These are phyloP conservation scores for Crematogaster levior DNA, from an alignment of 2,888 invertebrate species.

Conservation along the genomic window DNA sequence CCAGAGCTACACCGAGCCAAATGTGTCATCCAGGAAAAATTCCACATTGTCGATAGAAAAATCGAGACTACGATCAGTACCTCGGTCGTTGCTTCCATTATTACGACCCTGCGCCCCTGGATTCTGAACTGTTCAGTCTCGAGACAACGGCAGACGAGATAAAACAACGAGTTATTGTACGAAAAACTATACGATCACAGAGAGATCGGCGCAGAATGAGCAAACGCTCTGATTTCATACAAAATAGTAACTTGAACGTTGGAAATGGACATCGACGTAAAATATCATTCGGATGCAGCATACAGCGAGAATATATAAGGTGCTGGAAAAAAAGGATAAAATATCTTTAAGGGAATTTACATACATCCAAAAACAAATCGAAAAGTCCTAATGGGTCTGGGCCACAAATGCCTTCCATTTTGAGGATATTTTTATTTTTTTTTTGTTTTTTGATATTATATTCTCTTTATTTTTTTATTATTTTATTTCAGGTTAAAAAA, in stretches of 20 bases:
- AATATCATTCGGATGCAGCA: not conserved
- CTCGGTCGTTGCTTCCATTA: conserved; percentile 47
- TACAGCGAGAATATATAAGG: not conserved
- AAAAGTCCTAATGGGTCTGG: no score
- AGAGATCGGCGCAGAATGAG: not conserved
- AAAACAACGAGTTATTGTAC: not conserved
- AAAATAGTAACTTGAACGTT: not conserved
- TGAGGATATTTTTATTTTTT: no score
- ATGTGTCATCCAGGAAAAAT: conserved; percentile 75
- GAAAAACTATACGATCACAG: not conserved
- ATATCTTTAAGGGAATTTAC: no score
- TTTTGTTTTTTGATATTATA: no score
- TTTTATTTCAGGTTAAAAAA: no score
- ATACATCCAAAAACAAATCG: no score
- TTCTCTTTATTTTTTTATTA: no score
- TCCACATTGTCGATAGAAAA: conserved; percentile 69
- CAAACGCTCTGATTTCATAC: not conserved
- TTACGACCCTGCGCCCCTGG: conserved; percentile 46
- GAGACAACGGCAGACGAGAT: not conserved
- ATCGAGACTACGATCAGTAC: conserved; percentile 52
- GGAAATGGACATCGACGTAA: not conserved
- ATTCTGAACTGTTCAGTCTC: conserved; percentile 2
- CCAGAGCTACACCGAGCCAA: conserved; percentile 62
- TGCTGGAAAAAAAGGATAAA: no score
- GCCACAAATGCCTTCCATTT: no score